These are phyloP conservation scores for Macrotrachela quadricornifera DNA, from an alignment of 1,140 invertebrate genomes.

Conservation along the genomic window DNA sequence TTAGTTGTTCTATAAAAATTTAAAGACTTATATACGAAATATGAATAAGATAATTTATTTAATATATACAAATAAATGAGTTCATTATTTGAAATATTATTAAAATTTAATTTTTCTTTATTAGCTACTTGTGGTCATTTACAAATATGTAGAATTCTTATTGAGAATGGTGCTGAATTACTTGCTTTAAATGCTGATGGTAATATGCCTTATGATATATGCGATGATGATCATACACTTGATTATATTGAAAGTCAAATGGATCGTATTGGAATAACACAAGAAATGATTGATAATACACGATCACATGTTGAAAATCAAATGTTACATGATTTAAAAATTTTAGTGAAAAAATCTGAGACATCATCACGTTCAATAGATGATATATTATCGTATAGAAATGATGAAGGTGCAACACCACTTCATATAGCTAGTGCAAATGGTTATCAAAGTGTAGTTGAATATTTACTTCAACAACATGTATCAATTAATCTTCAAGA, in stretches of 20 bases:
- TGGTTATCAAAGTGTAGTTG: slow-evolving; percentile 78
- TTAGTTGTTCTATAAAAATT: no score
- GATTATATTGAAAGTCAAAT: slow-evolving; percentile 96
- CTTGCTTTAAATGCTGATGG: slow-evolving; percentile 94
- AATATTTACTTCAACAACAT: slow-evolving; percentile 58
- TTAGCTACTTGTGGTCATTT: slow-evolving; percentile 80
- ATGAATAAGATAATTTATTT: no score
- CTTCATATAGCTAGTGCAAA: slow-evolving; percentile 90
- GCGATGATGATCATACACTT: slow-evolving; percentile 82
- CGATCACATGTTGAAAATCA: slow-evolving; percentile 63
- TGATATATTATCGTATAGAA: no score
- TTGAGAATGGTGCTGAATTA: slow-evolving; percentile 65
- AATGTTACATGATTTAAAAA: slow-evolving; percentile 68
- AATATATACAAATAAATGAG: no score
- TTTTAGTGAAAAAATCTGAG: slow-evolving; percentile 21
- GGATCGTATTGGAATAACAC: slow-evolving; percentile 45
- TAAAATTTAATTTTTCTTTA: no score
- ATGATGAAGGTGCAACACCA: slow-evolving; percentile 19
- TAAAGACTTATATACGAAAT: no score
- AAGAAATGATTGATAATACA: slow-evolving; percentile 71
- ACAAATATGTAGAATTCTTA: slow-evolving; percentile 52
- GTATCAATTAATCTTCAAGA: slow-evolving; percentile 46
- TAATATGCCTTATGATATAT: slow-evolving; percentile 99
- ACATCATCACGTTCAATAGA: neutral
- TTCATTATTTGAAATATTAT: no score